phyloP scores from a whole-genome alignment of 2,797 vertebrate species.

The Glossophaga mutica region DNA sequence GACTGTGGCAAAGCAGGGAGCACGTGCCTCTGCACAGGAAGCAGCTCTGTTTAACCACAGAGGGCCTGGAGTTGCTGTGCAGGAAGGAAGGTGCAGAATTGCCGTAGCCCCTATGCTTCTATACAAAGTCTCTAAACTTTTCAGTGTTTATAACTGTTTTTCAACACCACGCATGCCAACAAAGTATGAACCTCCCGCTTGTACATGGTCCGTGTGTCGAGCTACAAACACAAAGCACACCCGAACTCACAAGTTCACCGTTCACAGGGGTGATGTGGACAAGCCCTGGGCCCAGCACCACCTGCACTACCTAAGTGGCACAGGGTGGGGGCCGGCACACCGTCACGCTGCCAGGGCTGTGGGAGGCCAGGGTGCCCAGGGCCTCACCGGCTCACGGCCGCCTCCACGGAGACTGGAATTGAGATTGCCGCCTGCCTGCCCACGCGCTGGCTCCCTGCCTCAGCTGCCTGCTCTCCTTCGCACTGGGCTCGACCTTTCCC shows the following conservation, averaged over 20 bases:
- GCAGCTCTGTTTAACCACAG: rapidly evolving
- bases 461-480: not conserved
- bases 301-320: not conserved
- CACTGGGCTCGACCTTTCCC: not conserved
- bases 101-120: not conserved
- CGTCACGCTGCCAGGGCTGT: not conserved
- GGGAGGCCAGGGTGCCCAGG: not conserved
- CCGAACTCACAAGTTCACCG: not conserved
- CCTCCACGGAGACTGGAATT: not conserved
- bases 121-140: not conserved
- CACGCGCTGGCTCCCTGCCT: not conserved
- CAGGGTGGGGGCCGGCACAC: rapidly evolving
- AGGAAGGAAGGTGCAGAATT: too few relatives aligned
- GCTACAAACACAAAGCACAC: not conserved
- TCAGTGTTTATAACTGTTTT: not conserved
- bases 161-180: not conserved
- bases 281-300: rapidly evolving
- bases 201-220: not conserved
- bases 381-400: not conserved
- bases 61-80: not conserved
- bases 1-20: not conserved
- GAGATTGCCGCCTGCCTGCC: not conserved
- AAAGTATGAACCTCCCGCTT: rapidly evolving
- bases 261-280: not conserved
- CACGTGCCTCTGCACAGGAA: rapidly evolving